Evolutionary conservation across 2,888 invertebrate genomes (phyloP), one percentile per base, ranked within the genome.

Genomic region (Spilosoma lubricipeda): DNA sequence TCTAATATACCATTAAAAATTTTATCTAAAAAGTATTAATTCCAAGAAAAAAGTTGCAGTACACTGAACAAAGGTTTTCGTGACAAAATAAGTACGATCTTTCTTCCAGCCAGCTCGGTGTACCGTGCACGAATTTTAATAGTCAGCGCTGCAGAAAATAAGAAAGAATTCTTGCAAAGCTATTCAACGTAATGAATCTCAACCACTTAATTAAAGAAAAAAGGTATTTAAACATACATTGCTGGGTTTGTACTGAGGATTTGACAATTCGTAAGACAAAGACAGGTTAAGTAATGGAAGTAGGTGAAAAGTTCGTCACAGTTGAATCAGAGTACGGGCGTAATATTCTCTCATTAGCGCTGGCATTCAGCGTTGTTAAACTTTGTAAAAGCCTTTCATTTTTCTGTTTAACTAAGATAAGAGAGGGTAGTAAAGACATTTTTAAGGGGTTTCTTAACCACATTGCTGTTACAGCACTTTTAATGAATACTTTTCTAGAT

Each of bases 261-360:
- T 77, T 72, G 33, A 67, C 74, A 80, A 36, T 77, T 70, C 77
- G 73, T 39, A 42, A 63, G 72, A 74, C 39, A 65, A 59, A 80
- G 59, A 70, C 36, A 30, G 68, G 68, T n/a, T 76, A 79, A 74
- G 67, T 67, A 30, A 45, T 13, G 30, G 66, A 73, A 70, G 71
- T 66, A 33, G 56, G 56, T n/a, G 11, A 69, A 67, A 73, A 52
- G 13, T 65, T 72, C 70, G 75, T 33, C 48, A 27, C 13, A 70
- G 65, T 56, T 48, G 23, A 23, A 0, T 68, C 27, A 42, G 39
- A 48, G 30, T 5, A 65, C 30, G 67, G 15, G 33, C 27, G 52
- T 76, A 79, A 76, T 77, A 70, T 75, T 72, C 74, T 78, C 84
- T 86, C 86, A 85, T 87, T 85, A 86, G 77, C 78, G 77, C 48